Conservation (phyloP, 2,888 invertebrate species). For the Meandrusa payeni region DNA sequence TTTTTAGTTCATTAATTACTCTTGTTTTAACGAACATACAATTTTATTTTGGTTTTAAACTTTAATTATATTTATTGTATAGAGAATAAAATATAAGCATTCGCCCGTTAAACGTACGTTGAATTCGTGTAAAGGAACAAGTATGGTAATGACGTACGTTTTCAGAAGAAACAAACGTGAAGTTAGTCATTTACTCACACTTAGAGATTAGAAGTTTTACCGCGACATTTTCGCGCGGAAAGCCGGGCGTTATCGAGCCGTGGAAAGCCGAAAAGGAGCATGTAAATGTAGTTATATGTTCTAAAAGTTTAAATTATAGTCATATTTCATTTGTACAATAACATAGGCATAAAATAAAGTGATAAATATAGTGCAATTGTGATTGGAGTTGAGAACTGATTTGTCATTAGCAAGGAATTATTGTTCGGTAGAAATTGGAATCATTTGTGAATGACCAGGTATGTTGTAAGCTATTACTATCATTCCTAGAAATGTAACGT, state of each 20-base stretch:
- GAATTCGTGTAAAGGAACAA: constrained; percentile 41
- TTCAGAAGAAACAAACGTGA: constrained; percentile 78
- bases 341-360: constrained; percentile 41
- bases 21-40: too few species aligned
- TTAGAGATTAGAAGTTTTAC: constrained; percentile 65
- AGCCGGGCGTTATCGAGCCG: constrained; percentile 80
- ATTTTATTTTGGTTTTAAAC: background rate
- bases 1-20: too few species aligned
- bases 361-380: constrained; percentile 42
- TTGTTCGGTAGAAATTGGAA: constrained; percentile 57
- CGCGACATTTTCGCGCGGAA: constrained; percentile 82
- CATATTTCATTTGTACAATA: constrained; percentile 28
- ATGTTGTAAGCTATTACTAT: constrained; percentile 45
- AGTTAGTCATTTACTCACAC: constrained; percentile 57
- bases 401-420: constrained; percentile 55
- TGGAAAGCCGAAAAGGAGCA: constrained; percentile 70
- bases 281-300: constrained; percentile 43
- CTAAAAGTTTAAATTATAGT: constrained; percentile 28
- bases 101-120: background rate
- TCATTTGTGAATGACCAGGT: constrained; percentile 77
- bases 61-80: background rate
- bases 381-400: constrained; percentile 39
- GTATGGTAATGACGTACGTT: constrained; percentile 52
- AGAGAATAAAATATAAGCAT: background rate
- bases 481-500: constrained; percentile 37